Evolutionary conservation across 2,113 vertebrate species (phyloP).

Genomic region (Nematolebias whitei): DNA sequence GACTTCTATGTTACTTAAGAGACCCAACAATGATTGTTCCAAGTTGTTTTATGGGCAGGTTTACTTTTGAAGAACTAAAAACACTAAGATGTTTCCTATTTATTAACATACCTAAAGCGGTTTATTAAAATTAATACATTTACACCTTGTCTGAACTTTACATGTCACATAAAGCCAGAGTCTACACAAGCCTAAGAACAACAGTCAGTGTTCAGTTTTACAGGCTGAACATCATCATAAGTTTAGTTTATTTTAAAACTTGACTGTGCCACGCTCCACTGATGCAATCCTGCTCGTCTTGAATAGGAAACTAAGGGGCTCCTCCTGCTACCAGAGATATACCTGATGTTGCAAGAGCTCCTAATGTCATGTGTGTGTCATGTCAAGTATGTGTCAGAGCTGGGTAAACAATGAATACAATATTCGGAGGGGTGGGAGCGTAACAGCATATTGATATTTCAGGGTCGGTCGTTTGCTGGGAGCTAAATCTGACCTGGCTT

Average conservation of each 20-base stretch:
- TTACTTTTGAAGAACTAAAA: background rate
- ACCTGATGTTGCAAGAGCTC: constrained; percentile 71
- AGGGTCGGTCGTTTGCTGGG: constrained; percentile 13
- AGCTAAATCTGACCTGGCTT: constrained; percentile 1
- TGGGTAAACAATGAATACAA: constrained; percentile 63
- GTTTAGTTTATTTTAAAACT: constrained; percentile 45
- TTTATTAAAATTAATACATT: background rate
- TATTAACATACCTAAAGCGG: background rate
- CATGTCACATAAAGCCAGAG: background rate
- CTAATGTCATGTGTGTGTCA: constrained; percentile 51
- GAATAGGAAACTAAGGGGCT: constrained; percentile 53
- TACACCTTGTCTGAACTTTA: constrained; percentile 3
- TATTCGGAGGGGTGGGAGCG: constrained; percentile 29
- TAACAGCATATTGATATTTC: constrained; percentile 17
- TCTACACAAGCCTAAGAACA: background rate
- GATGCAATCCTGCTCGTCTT: constrained; percentile 49
- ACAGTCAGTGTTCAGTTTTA: constrained; percentile 6
- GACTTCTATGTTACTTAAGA: background rate
- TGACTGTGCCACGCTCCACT: constrained; percentile 18
- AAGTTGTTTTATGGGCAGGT: no score
- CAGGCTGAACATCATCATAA: constrained; percentile 2
- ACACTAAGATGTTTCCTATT: background rate
- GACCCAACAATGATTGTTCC: background rate
- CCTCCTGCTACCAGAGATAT: constrained; percentile 64
- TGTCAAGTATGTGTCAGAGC: constrained; percentile 63